Percentiles rank a stretch among this genome's conserved stretches.
These are phyloP conservation scores for Lagorchestes hirsutus DNA, from an alignment of 2,797 vertebrate genomes.

Conservation along the genomic window DNA sequence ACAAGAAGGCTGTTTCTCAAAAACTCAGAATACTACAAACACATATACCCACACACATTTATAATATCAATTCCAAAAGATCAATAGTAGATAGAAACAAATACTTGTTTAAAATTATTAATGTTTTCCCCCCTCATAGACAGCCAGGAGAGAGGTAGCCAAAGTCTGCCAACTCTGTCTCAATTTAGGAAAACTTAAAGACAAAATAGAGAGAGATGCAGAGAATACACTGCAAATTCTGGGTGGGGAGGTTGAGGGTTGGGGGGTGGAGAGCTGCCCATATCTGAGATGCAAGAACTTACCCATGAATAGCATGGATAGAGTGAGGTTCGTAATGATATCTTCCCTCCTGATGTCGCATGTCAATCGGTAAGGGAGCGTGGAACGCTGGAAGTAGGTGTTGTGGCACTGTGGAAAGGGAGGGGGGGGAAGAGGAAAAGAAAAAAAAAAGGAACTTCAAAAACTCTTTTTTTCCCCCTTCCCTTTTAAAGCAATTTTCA, in stretches of 20 bases:
- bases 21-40: not conserved
- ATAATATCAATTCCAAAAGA: not conserved
- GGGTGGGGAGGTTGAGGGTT: not conserved
- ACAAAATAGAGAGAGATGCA: not conserved
- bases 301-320: slow-evolving; percentile 95
- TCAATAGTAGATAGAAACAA: not conserved
- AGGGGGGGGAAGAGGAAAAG: slow-evolving; percentile 71
- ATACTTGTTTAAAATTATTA: not conserved
- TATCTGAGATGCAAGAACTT: slow-evolving; percentile 83
- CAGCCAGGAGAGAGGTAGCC: not conserved
- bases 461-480: slow-evolving; percentile 80
- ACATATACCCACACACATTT: not conserved
- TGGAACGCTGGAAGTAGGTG: slow-evolving; percentile 96
- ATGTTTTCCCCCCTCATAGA: not conserved
- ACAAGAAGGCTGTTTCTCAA: not conserved
- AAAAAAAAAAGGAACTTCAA: slow-evolving; percentile 83
- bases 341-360: slow-evolving; percentile 97
- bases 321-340: slow-evolving; percentile 98
- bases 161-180: not conserved
- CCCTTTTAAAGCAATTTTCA: slow-evolving; percentile 88
- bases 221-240: not conserved
- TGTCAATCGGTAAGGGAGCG: slow-evolving; percentile 95
- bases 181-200: not conserved
- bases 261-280: not conserved
- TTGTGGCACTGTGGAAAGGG: slow-evolving; percentile 90